Evolutionary conservation across 23 tunicate species (phyloP).

Genomic region (Halocynthia roretzi): DNA sequence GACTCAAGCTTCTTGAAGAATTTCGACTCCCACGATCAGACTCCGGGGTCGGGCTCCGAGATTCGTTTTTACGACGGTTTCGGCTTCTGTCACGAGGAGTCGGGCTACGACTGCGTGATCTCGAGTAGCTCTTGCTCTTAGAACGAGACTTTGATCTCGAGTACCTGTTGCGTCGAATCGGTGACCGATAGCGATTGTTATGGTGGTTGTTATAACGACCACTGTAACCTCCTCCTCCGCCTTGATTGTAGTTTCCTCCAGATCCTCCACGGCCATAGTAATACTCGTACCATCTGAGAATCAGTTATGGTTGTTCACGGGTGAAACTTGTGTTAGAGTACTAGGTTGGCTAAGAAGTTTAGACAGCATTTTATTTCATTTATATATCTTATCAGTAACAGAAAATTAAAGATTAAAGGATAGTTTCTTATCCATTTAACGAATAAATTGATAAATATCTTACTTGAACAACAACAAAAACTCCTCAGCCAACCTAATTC

Average conservation of each 20-base stretch:
- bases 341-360: neutral
- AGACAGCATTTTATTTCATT: neutral
- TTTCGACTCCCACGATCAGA: slow-evolving; percentile 3
- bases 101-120: slow-evolving; percentile 14
- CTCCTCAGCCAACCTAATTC: no score
- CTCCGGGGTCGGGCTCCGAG: neutral
- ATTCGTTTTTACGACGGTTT: neutral
- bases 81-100: neutral
- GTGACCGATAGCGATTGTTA: slow-evolving; percentile 8
- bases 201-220: neutral
- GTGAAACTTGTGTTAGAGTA: neutral
- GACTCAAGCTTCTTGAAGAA: no score
- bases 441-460: slow-evolving; percentile 9
- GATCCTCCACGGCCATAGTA: slow-evolving; percentile 4
- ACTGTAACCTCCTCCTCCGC: slow-evolving; percentile 6
- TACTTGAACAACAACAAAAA: neutral
- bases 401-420: neutral
- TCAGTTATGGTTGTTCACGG: no score
- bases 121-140: neutral
- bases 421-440: neutral
- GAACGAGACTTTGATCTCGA: slow-evolving; percentile 8
- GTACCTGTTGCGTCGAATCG: neutral
- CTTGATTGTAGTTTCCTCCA: neutral
- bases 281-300: neutral
- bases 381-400: neutral